Conservation (phyloP, 2,888 invertebrate genomes). For the Drosophila infuscata region DNA sequence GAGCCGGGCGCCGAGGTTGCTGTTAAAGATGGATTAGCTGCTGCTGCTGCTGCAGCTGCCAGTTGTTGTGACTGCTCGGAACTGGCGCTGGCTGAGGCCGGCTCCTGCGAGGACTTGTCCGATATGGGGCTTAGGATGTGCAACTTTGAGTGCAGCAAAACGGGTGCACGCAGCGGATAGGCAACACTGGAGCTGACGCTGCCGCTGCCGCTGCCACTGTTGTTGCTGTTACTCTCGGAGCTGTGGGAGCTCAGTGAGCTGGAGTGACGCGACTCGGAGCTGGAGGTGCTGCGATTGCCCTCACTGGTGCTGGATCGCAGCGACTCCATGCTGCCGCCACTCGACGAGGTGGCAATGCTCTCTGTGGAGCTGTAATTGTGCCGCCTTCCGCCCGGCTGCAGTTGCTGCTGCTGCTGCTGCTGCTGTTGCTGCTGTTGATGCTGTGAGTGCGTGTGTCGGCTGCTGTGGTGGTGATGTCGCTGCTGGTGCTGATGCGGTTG, state of each 20-base stretch:
- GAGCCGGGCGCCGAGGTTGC: slow-evolving; percentile 37
- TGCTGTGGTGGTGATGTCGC: slow-evolving; percentile 56
- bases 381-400: slow-evolving; percentile 5
- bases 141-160: slow-evolving; percentile 90
- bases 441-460: slow-evolving; percentile 81
- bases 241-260: slow-evolving; percentile 94
- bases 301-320: slow-evolving; percentile 94
- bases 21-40: slow-evolving; percentile 20
- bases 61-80: slow-evolving; percentile 92
- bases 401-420: slow-evolving; percentile 62
- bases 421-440: slow-evolving; percentile 34
- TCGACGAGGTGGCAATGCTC: slow-evolving; percentile 94
- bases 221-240: slow-evolving; percentile 88
- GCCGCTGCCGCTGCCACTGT: slow-evolving; percentile 63
- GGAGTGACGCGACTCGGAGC: slow-evolving; percentile 93
- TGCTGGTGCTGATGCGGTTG: slow-evolving; percentile 71
- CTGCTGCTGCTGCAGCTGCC: slow-evolving; percentile 45
- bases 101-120: slow-evolving; percentile 95
- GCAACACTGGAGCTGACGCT: slow-evolving; percentile 86
- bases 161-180: slow-evolving; percentile 89
- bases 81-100: slow-evolving; percentile 86
- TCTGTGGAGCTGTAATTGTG: slow-evolving; percentile 89
- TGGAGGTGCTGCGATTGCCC: slow-evolving; percentile 93
- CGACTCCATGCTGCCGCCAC: slow-evolving; percentile 95
- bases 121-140: slow-evolving; percentile 95